These are phyloP conservation scores for Nomada hirtipes DNA, from an alignment of 2,888 invertebrate species.

Conservation along the genomic window DNA sequence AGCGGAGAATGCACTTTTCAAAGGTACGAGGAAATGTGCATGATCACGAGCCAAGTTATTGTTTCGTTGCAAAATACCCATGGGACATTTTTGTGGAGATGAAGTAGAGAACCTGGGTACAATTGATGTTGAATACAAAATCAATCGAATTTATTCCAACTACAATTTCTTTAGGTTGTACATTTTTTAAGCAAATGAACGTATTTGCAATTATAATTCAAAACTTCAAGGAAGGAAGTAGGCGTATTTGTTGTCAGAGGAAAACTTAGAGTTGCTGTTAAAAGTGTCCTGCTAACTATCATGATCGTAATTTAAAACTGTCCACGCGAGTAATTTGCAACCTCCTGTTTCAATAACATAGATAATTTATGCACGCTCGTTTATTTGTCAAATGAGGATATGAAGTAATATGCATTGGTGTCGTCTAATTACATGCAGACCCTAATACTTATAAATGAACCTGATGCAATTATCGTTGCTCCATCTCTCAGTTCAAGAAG, in stretches of 20 bases:
- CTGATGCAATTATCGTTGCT: background rate
- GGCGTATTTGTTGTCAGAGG: no score
- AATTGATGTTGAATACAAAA: no score
- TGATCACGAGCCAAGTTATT: background rate
- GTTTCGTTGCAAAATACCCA: no score
- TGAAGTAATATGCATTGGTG: background rate
- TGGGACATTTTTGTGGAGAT: no score
- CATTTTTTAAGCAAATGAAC: no score
- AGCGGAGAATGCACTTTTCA: background rate
- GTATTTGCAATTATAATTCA: no score
- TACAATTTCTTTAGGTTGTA: background rate
- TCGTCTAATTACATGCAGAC: background rate
- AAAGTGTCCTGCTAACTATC: background rate
- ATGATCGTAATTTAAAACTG: background rate
- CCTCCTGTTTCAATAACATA: background rate
- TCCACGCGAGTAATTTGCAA: background rate
- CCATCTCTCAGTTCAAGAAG: background rate
- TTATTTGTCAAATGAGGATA: constrained; percentile 3
- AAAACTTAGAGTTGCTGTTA: background rate
- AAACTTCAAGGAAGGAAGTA: background rate
- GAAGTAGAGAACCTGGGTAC: no score
- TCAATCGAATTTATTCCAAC: no score
- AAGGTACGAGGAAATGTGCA: background rate
- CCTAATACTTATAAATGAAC: background rate
- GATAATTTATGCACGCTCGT: background rate